Evolutionary conservation across 2,797 vertebrate genomes (phyloP), one percentile per base, ranked within the genome.

Genomic region (Balearica regulorum): DNA sequence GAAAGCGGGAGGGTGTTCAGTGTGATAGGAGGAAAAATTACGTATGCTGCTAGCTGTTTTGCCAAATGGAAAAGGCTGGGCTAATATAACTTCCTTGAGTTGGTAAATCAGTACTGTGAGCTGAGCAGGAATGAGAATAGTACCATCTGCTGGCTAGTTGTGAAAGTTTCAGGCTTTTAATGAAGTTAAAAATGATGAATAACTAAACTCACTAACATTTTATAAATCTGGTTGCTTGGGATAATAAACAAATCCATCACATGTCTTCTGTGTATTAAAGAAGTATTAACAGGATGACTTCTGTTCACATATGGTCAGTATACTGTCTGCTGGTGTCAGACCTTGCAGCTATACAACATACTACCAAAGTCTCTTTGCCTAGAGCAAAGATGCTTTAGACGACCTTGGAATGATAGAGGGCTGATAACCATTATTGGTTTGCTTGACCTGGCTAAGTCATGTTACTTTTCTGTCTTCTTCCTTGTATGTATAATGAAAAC

Each of bases 91-190:
- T 69, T 26, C 37, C 20, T 31, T 18, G 39, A 64, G 51, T 6
- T 76, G 39, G 28, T 72, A 60, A 25, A 49, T 51, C 17, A 39
- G 41, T 41, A 39, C 43, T 53, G 0, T 68, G 77, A 48, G 37
- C 82, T 64, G 53, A 49, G 48, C 43, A 46, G 28, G 37, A 89
- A 24, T 49, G 78, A 53, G 58, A 77, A 29, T 12, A 90, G 73
- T 80, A 77, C 93, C 94, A 95, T 83, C 96, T 96, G 64, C 93
- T 96, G 96, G 95, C 62, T 68, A 26, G 33, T 25, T 86, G 37
- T 46, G 81, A 73, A 78, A 93, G 64, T n/a, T 71, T 66, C 88
- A 86, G 51, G 6, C 20, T 89, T 83, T 25, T 37, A 12, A 3
- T 71, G 48, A 41, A 58, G 18, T 65, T 87, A n/a, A 13, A 49